These are phyloP conservation scores for Paguma larvata DNA, from an alignment of 2,797 vertebrate species.

Conservation along the genomic window DNA sequence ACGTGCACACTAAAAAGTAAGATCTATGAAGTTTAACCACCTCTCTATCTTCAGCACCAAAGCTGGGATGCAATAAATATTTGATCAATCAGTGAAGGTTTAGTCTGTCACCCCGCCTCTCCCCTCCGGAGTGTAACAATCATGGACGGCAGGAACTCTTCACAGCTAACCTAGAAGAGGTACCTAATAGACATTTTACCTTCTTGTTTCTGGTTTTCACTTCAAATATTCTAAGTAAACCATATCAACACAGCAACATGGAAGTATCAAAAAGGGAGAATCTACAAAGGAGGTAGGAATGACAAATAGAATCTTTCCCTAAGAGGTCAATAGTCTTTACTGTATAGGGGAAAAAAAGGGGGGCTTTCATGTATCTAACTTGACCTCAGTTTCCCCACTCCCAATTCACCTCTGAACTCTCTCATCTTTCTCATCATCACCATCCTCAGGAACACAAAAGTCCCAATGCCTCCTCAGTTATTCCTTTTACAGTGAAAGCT, in stretches of 20 bases:
- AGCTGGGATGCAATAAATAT: background rate
- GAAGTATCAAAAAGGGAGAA: background rate
- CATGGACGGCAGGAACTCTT: background rate
- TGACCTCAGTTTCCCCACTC: background rate
- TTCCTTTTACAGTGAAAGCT: background rate
- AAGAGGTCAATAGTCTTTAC: background rate
- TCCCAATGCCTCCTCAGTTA: background rate
- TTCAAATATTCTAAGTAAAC: conserved; percentile 8
- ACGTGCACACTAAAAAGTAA: background rate
- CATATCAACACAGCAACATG: background rate
- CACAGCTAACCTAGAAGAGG: background rate
- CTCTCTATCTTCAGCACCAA: background rate
- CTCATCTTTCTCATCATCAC: background rate
- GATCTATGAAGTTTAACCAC: background rate
- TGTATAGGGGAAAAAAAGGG: background rate
- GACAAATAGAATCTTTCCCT: background rate
- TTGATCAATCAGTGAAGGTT: background rate
- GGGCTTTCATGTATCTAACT: background rate
- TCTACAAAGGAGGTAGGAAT: background rate
- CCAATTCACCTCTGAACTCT: background rate
- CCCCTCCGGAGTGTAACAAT: background rate
- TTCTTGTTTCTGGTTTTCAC: background rate
- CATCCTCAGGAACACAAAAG: background rate
- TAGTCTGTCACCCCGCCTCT: background rate
- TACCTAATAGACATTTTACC: background rate